Conservation (phyloP, 2,113 vertebrate genomes). For the Trogon melanurus region DNA sequence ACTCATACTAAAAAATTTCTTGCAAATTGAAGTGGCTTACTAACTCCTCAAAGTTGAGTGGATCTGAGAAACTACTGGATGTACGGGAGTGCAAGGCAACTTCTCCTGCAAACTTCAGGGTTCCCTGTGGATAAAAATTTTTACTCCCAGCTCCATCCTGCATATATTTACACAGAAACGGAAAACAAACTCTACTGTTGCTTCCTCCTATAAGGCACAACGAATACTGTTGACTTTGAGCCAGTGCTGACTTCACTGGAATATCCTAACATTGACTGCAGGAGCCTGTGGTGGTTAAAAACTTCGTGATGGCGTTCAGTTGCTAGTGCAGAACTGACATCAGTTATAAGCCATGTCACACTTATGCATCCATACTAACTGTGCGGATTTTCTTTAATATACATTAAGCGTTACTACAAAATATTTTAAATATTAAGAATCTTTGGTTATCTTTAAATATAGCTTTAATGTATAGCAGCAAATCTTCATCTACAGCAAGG, state of each 20-base stretch:
- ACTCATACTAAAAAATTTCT: neutral
- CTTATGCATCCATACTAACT: rapidly evolving
- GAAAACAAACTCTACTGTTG: neutral
- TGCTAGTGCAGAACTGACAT: neutral
- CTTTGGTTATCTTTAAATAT: neutral
- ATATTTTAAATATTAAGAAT: neutral
- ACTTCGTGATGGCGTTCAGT: neutral
- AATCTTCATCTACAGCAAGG: neutral
- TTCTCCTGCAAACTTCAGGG: neutral
- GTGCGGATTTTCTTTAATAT: rapidly evolving
- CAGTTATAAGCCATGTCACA: neutral
- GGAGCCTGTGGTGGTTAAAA: neutral
- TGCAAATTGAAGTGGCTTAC: neutral
- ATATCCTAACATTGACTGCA: neutral
- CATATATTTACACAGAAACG: neutral
- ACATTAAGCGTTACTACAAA: neutral
- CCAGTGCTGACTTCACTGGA: neutral
- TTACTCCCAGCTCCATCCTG: neutral
- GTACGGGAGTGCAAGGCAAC: neutral
- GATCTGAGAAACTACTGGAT: neutral
- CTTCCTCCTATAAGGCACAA: neutral
- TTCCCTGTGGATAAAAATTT: neutral
- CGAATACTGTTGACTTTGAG: neutral
- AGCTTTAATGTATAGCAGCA: neutral
- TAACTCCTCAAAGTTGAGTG: neutral